phyloP scores from a whole-genome alignment of 2,797 vertebrate species.

The Taenioides sp. region DNA sequence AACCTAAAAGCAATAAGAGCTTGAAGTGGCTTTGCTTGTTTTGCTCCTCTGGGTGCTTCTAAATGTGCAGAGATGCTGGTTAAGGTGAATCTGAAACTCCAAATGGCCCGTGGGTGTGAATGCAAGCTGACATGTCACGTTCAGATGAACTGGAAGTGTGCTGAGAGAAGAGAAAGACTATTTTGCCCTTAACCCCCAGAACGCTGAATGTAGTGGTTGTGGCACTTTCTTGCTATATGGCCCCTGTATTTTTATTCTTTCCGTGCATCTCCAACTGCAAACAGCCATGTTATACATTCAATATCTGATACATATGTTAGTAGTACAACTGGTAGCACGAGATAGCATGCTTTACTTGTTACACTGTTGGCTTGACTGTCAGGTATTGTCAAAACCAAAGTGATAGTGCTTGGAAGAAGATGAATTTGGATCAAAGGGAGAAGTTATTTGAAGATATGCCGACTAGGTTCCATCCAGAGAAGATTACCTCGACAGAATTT shows the following conservation, averaged over 20 bases:
- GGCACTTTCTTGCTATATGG: not conserved
- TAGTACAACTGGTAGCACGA: not conserved
- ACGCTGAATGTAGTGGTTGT: not conserved
- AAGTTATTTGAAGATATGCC: slow-evolving; percentile 28
- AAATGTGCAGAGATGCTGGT: slow-evolving; percentile 22
- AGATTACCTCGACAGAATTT: slow-evolving; percentile 44
- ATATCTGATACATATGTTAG: slow-evolving; percentile 16
- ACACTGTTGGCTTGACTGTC: slow-evolving; percentile 11
- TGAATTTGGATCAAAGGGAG: slow-evolving; percentile 39
- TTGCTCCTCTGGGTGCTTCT: slow-evolving; percentile 25
- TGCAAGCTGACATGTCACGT: slow-evolving; percentile 23
- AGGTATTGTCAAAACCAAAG: slow-evolving; percentile 8
- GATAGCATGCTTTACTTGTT: slow-evolving; percentile 17
- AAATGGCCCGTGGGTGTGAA: slow-evolving; percentile 41
- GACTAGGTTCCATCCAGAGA: slow-evolving; percentile 26
- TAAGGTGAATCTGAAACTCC: slow-evolving; percentile 28
- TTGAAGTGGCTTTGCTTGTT: slow-evolving; percentile 42
- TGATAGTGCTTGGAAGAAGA: slow-evolving; percentile 21
- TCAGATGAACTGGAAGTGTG: slow-evolving; percentile 12
- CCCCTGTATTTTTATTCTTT: not conserved
- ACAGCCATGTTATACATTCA: not conserved
- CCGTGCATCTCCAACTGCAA: not conserved
- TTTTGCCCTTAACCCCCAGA: not conserved
- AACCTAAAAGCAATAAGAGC: slow-evolving; percentile 21
- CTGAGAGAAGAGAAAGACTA: slow-evolving; percentile 14